Percentiles rank a stretch among this genome's conserved stretches.
These are phyloP conservation scores for Shinisaurus crocodilurus DNA, from an alignment of 2,113 vertebrate species.

Conservation along the genomic window DNA sequence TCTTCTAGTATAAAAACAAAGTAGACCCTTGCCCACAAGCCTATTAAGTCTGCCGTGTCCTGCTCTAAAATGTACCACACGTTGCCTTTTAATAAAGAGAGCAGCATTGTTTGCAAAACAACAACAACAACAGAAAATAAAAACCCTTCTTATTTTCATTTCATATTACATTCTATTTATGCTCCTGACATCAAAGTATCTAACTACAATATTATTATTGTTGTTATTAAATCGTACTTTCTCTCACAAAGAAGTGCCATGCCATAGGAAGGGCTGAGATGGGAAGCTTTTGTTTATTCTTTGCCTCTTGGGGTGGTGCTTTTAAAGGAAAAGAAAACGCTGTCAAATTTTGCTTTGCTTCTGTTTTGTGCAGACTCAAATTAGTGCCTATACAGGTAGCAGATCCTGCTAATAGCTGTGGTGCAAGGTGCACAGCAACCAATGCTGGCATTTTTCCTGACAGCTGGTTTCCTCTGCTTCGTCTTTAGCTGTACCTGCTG, in stretches of 20 bases:
- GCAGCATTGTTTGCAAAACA: background rate
- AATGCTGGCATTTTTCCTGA: background rate
- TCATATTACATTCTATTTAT: background rate
- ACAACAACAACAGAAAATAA: too few species aligned
- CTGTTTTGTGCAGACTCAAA: background rate
- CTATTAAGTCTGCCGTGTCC: too few species aligned
- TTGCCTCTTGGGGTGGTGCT: background rate
- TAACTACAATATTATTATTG: too few species aligned
- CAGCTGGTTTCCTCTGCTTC: background rate
- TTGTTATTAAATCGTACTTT: background rate
- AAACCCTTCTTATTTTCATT: background rate
- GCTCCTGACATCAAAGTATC: background rate
- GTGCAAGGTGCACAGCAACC: background rate
- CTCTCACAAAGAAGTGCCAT: background rate
- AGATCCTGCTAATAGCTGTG: background rate
- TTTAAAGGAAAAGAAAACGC: background rate
- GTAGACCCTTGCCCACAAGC: too few species aligned
- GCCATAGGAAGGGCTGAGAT: too few species aligned
- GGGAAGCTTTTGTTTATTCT: background rate
- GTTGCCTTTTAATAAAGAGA: too few species aligned
- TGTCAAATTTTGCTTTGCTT: background rate
- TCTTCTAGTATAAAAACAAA: too few species aligned
- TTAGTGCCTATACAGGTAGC: background rate
- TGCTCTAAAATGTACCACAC: background rate
- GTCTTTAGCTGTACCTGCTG: background rate